phyloP scores from a whole-genome alignment of 1,140 invertebrate species.

The Dysdera silvatica region DNA sequence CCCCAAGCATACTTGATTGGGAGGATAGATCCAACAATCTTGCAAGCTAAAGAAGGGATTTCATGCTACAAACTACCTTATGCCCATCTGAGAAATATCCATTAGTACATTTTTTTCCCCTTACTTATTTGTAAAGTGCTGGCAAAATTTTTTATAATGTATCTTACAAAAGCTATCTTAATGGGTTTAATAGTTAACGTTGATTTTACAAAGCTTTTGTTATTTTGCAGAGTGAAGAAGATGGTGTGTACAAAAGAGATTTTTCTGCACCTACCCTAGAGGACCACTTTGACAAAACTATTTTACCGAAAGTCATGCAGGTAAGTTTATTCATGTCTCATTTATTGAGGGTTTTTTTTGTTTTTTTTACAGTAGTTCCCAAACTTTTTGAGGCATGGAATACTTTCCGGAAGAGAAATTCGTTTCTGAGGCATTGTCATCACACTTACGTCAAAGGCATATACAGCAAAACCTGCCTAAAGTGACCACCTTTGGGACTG shows the following conservation, averaged over 20 bases:
- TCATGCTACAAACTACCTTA: too few species aligned
- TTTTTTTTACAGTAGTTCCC: neutral
- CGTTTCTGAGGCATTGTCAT: too few species aligned
- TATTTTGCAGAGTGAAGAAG: constrained; percentile 67
- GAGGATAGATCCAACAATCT: too few species aligned
- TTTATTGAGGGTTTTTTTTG: neutral
- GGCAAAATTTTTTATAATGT: neutral
- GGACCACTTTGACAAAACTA: constrained; percentile 98
- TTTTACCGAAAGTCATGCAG: constrained; percentile 99
- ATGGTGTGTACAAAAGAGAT: constrained; percentile 86
- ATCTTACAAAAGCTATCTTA: neutral
- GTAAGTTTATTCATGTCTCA: constrained; percentile 38
- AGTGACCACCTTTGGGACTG: too few species aligned
- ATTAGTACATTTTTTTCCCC: neutral
- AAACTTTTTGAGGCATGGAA: too few species aligned
- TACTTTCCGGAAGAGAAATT: too few species aligned
- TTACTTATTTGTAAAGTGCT: neutral
- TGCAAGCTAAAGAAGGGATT: too few species aligned
- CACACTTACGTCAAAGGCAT: too few species aligned
- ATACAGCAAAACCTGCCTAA: too few species aligned
- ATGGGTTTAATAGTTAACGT: too few species aligned
- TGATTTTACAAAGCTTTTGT: neutral
- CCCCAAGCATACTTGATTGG: too few species aligned
- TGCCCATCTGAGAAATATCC: neutral
- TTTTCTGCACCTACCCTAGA: constrained; percentile 95